Percentiles rank a stretch among this genome's conserved stretches.
Conservation (phyloP, 2,797 vertebrate genomes). For the Florisuga fusca region DNA sequence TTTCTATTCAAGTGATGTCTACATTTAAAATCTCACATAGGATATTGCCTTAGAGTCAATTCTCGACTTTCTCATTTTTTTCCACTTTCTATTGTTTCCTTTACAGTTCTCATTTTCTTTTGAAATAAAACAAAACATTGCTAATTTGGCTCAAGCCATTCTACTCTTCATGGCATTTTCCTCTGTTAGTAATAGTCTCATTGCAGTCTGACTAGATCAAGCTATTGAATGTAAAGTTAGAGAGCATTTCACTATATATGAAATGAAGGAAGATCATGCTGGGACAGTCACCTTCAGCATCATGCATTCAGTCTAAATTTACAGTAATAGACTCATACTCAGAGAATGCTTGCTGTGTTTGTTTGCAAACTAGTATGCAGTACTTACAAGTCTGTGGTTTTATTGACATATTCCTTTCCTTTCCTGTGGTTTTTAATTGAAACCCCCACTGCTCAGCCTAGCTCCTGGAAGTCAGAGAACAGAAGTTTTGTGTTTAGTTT, state of each 20-base stretch:
- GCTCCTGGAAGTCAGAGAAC: conserved; percentile 77
- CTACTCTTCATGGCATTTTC: conserved; percentile 22
- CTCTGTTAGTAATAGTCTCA: conserved; percentile 21
- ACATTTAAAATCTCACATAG: conserved; percentile 49
- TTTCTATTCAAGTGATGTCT: conserved; percentile 67
- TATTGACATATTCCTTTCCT: conserved; percentile 85
- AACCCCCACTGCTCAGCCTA: conserved; percentile 81
- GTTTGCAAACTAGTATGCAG: conserved; percentile 84
- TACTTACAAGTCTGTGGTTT: conserved; percentile 86
- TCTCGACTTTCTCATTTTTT: not conserved
- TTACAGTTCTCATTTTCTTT: conserved; percentile 22
- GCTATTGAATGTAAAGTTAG: conserved; percentile 47
- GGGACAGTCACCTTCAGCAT: conserved; percentile 77
- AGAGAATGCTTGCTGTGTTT: conserved; percentile 82
- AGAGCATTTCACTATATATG: conserved; percentile 48
- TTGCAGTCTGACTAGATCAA: conserved; percentile 31
- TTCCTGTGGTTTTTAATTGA: conserved; percentile 88
- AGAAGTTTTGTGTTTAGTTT: conserved; percentile 80
- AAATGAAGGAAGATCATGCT: conserved; percentile 74
- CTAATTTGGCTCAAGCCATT: conserved; percentile 29
- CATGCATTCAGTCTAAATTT: conserved; percentile 78
- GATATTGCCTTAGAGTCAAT: conserved; percentile 41
- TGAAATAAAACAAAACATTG: conserved; percentile 39
- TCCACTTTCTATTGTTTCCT: not conserved
- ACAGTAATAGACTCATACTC: conserved; percentile 81